A percentile compares a stretch with the other conserved stretches of the same genome.
These are phyloP conservation scores for Percopsis transmontana DNA, from an alignment of 2,113 vertebrate genomes.

Conservation along the genomic window DNA sequence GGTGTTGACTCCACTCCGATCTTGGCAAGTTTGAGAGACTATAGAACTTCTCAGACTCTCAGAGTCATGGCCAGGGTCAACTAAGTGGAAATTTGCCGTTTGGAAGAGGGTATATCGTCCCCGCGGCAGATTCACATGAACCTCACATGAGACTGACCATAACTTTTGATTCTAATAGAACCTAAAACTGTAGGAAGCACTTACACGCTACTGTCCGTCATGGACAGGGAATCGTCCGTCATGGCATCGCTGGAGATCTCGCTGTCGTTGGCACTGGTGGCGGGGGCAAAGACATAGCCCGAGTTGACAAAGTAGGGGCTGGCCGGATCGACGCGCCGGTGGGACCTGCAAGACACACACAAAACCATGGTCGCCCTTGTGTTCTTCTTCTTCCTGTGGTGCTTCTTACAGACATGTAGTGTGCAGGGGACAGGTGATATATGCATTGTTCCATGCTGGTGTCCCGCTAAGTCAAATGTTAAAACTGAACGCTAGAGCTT, in stretches of 20 bases:
- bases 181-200: conserved; percentile 57
- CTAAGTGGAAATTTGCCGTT: conserved; percentile 29
- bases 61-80: conserved; percentile 14
- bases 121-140: not conserved
- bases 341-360: conserved; percentile 76
- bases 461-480: not conserved
- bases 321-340: conserved; percentile 82
- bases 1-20: conserved; percentile 48
- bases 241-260: conserved; percentile 94
- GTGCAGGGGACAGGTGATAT: not conserved
- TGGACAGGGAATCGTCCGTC: conserved; percentile 94
- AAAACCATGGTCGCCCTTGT: not conserved
- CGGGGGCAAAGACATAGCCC: conserved; percentile 90
- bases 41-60: conserved; percentile 39
- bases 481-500: conserved; percentile 10
- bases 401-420: not conserved
- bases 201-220: conserved; percentile 97
- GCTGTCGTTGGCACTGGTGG: conserved; percentile 93
- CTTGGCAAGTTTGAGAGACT: conserved; percentile 26
- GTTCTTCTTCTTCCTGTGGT: not conserved
- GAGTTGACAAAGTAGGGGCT: conserved; percentile 90
- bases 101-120: conserved; percentile 27
- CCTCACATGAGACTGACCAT: not conserved
- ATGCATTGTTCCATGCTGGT: conserved; percentile 1
- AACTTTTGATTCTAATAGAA: not conserved